phyloP scores from a whole-genome alignment of 2,113 vertebrate species.

The Cephalopholis sonnerati region DNA sequence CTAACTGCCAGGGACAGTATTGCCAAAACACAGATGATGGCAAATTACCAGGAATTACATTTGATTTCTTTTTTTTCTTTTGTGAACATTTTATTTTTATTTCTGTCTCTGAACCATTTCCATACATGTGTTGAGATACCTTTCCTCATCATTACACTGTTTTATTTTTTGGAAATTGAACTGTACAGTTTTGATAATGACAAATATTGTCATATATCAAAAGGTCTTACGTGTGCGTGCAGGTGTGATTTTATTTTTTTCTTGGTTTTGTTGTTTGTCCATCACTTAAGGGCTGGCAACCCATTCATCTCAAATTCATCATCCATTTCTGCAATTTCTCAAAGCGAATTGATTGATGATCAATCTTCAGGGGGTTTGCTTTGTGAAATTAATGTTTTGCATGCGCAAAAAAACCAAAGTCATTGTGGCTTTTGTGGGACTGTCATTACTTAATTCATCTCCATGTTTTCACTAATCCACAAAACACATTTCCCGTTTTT shows the following conservation, averaged over 20 bases:
- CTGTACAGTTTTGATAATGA: constrained; percentile 46
- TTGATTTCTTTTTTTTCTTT: constrained; percentile 37
- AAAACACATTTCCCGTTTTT: constrained; percentile 70
- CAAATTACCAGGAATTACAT: constrained; percentile 84
- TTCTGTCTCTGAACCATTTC: constrained; percentile 45
- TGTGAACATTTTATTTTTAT: constrained; percentile 44
- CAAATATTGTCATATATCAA: constrained; percentile 52
- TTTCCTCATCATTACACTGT: constrained; percentile 5
- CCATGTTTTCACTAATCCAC: constrained; percentile 77
- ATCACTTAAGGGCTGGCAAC: constrained; percentile 71
- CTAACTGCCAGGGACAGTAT: constrained; percentile 34
- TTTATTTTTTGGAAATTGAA: constrained; percentile 43
- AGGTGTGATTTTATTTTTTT: constrained; percentile 25
- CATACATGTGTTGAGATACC: constrained; percentile 14
- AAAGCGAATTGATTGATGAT: constrained; percentile 78
- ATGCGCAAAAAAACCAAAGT: constrained; percentile 56
- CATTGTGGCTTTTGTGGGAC: constrained; percentile 70
- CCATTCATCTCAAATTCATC: constrained; percentile 75
- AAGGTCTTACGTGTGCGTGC: constrained; percentile 37
- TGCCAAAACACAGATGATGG: constrained; percentile 78
- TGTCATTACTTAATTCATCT: constrained; percentile 76
- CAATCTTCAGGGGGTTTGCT: constrained; percentile 68
- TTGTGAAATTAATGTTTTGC: constrained; percentile 63
- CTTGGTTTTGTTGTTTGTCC: constrained; percentile 60
- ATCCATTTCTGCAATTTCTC: constrained; percentile 75